A percentile compares a stretch with the other conserved stretches of the same genome.
Evolutionary conservation across 2,888 invertebrate species (phyloP).

Genomic region (Dione juno): DNA sequence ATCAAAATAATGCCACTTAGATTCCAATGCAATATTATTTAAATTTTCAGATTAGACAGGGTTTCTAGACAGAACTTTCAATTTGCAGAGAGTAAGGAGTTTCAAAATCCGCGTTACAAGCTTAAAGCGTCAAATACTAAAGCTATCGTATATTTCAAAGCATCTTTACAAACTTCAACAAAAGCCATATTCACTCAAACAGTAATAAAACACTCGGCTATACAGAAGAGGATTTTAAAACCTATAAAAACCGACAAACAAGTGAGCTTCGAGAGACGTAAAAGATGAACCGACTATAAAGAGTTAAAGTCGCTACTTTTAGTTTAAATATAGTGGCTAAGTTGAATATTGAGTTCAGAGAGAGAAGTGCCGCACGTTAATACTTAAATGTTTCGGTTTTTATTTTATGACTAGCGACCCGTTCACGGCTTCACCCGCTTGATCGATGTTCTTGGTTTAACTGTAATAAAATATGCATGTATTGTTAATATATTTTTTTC

Average conservation of each 20-base stretch:
- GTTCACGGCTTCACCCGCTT: too few relatives aligned
- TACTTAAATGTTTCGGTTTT: too few relatives aligned
- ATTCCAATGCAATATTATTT: too few relatives aligned
- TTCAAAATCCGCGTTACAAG: neutral
- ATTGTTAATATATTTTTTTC: too few relatives aligned
- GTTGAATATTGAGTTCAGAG: conserved; percentile 16
- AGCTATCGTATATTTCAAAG: conserved; percentile 15
- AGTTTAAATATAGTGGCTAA: conserved; percentile 32
- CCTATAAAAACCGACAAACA: conserved; percentile 43
- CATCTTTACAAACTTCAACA: conserved; percentile 26
- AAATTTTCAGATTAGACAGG: too few relatives aligned
- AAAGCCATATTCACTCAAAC: conserved; percentile 37
- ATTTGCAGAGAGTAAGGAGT: neutral
- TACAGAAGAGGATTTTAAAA: conserved; percentile 39
- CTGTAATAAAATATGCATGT: too few relatives aligned
- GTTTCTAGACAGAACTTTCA: neutral
- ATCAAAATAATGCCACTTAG: too few relatives aligned
- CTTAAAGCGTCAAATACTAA: neutral
- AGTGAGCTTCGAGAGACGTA: conserved; percentile 38
- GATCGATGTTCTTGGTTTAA: too few relatives aligned
- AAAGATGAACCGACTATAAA: conserved; percentile 28
- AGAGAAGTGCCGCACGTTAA: neutral
- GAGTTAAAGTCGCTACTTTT: conserved; percentile 24
- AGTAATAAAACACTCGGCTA: conserved; percentile 37
- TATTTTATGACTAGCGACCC: too few relatives aligned